Evolutionary conservation across 2,113 vertebrate genomes (phyloP).

Genomic region (Neoarius graeffei): DNA sequence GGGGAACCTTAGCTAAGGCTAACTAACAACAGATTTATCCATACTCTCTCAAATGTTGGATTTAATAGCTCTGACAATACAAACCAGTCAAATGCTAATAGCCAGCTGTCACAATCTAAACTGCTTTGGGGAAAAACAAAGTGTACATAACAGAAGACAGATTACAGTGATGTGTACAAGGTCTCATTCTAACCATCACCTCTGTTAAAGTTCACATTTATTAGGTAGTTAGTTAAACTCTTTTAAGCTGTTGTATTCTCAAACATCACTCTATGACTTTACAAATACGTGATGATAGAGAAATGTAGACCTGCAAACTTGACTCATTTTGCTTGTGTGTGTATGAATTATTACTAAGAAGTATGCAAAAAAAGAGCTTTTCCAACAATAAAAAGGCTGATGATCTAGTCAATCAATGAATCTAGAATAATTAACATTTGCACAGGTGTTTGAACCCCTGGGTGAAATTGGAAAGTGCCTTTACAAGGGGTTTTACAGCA

Average conservation of each 20-base stretch:
- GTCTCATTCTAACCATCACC: not conserved
- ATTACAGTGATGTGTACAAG: not conserved
- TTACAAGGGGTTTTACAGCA: not conserved
- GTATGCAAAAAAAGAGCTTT: not conserved
- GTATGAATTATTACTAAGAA: not conserved
- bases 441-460: not conserved
- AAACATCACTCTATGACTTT: not conserved
- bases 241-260: not conserved
- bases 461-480: not conserved
- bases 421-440: not conserved
- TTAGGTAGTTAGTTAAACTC: not conserved
- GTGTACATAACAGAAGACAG: not conserved
- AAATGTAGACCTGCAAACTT: not conserved
- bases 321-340: not conserved
- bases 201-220: not conserved
- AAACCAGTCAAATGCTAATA: not conserved
- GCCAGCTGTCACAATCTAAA: not conserved
- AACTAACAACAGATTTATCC: not conserved
- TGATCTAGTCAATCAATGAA: too few relatives aligned
- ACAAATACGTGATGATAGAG: not conserved
- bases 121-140: not conserved
- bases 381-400: too few relatives aligned
- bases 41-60: not conserved
- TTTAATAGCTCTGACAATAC: not conserved
- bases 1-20: not conserved